Conservation (phyloP, 2,888 invertebrate genomes). For the Bruchidius siliquastri region DNA sequence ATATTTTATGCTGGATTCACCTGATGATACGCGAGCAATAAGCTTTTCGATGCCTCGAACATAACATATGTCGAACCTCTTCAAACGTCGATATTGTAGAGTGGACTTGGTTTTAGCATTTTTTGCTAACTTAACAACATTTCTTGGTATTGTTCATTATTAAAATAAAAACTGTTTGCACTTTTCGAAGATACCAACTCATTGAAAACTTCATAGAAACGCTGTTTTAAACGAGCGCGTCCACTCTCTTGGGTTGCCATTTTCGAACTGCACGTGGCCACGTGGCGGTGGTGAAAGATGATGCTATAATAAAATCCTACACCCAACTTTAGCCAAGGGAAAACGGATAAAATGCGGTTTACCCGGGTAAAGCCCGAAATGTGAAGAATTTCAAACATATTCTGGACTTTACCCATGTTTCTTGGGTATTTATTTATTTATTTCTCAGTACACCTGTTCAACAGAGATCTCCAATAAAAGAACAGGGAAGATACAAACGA, state of each 20-base stretch:
- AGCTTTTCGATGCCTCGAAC: slow-evolving; percentile 9
- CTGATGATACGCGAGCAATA: no score
- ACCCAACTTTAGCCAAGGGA: background rate
- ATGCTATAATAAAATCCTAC: slow-evolving; percentile 1
- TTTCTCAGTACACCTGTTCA: no score
- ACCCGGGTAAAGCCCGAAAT: background rate
- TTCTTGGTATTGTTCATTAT: slow-evolving; percentile 7
- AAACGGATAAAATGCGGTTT: background rate
- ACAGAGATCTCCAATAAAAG: no score
- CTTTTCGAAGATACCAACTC: slow-evolving; percentile 4
- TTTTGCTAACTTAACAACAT: slow-evolving; percentile 8
- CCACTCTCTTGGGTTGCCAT: slow-evolving; percentile 6
- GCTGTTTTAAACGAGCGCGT: no score
- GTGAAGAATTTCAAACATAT: background rate
- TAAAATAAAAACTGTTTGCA: slow-evolving; percentile 7
- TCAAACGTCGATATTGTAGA: slow-evolving; percentile 11
- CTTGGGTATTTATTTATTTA: no score
- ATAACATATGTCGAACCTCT: slow-evolving; percentile 5
- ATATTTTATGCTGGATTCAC: slow-evolving; percentile 15
- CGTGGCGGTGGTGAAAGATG: slow-evolving; percentile 3
- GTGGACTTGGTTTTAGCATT: slow-evolving; percentile 11
- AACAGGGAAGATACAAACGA: no score
- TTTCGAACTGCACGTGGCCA: slow-evolving; percentile 6
- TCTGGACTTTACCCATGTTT: background rate
- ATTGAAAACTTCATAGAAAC: no score